Percentiles rank a stretch among this genome's conserved stretches.
Conservation (phyloP, 35 echinoderm and acorn worm species). For the Holothuria glaberrima region DNA sequence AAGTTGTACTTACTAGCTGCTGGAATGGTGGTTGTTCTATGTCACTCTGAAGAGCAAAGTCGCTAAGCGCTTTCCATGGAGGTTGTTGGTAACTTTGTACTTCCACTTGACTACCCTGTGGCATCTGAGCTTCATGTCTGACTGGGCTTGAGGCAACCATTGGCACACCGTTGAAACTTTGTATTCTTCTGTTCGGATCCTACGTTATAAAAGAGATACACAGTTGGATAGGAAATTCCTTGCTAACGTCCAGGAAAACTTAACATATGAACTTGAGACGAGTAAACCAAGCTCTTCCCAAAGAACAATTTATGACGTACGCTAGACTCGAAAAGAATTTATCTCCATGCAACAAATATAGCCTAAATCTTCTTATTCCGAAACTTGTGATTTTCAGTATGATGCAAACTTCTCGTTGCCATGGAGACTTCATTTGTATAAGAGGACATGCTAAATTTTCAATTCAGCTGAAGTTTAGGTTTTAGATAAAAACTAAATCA, state of each 20-base stretch:
- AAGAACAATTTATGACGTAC: neutral
- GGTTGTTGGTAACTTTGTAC: conserved; percentile 98
- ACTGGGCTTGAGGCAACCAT: conserved; percentile 99
- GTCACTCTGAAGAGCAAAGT: conserved; percentile 95
- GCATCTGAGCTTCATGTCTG: conserved; percentile 96
- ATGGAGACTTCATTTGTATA: too few relatives aligned
- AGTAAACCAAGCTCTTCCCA: neutral
- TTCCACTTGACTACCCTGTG: conserved; percentile 95
- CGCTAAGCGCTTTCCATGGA: conserved; percentile 97
- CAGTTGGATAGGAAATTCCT: neutral
- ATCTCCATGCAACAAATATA: too few relatives aligned
- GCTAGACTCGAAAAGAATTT: neutral
- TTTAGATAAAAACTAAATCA: too few relatives aligned
- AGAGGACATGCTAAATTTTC: too few relatives aligned
- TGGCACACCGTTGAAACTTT: conserved; percentile 95
- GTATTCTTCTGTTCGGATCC: conserved; percentile 90
- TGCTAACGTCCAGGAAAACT: too few relatives aligned
- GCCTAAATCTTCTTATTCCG: too few relatives aligned
- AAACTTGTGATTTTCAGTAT: too few relatives aligned
- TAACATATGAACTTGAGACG: too few relatives aligned
- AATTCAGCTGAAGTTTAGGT: too few relatives aligned
- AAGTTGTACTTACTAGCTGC: conserved; percentile 86
- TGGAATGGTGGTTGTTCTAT: conserved; percentile 99
- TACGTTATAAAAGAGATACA: neutral
- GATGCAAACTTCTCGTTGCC: too few relatives aligned